A percentile compares a stretch with the other conserved stretches of the same genome.
phyloP scores from a whole-genome alignment of 2,797 vertebrate species.

The Typhlichthys eigenmanni region DNA sequence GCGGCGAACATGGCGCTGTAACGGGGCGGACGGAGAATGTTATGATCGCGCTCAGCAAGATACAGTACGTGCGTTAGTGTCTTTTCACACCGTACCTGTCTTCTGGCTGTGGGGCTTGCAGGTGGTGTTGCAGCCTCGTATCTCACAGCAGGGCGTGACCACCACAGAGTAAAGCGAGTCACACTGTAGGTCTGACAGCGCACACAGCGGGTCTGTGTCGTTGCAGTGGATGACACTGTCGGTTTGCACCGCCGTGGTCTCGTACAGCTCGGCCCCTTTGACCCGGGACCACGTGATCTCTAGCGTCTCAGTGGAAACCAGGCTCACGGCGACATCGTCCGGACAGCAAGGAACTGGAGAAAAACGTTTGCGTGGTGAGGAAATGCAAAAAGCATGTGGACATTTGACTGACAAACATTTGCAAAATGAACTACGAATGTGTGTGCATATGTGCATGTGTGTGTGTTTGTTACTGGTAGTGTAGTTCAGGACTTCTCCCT shows the following conservation, averaged over 20 bases:
- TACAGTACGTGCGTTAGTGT: neutral
- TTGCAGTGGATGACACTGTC: constrained; percentile 75
- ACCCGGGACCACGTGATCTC: constrained; percentile 84
- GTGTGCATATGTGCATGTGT: neutral
- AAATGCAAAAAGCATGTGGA: neutral
- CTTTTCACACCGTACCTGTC: constrained; percentile 78
- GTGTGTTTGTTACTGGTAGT: constrained; percentile 79
- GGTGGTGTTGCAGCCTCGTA: constrained; percentile 79
- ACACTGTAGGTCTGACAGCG: constrained; percentile 84
- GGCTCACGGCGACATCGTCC: constrained; percentile 66
- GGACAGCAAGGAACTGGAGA: constrained; percentile 90
- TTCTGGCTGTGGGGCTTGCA: constrained; percentile 71
- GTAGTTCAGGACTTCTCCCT: constrained; percentile 82
- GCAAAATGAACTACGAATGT: neutral
- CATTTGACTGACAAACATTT: too few relatives aligned
- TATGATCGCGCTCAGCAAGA: neutral
- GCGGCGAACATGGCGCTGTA: constrained; percentile 88
- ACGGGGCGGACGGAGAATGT: neutral
- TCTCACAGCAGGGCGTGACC: constrained; percentile 85
- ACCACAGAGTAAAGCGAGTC: constrained; percentile 81
- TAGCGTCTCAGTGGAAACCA: constrained; percentile 84
- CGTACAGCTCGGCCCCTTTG: constrained; percentile 87
- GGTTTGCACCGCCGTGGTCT: constrained; percentile 77
- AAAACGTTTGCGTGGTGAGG: neutral
- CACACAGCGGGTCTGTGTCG: constrained; percentile 83